phyloP scores from a whole-genome alignment of 2,797 vertebrate species.

The Loriculus beryllinus region DNA sequence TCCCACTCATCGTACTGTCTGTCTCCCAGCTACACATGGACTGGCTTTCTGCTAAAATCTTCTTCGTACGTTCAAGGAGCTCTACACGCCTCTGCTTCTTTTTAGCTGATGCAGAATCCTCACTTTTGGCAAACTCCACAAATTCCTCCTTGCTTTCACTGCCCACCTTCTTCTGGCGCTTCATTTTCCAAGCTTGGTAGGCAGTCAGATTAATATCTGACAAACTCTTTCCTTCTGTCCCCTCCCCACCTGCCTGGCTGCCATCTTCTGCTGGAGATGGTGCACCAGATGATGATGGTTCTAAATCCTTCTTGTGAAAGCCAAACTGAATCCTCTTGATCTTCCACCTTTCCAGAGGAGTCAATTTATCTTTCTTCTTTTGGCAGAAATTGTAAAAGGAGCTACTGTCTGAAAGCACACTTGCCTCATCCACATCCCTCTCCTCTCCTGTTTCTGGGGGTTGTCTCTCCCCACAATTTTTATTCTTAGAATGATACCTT shows the following conservation, averaged over 20 bases:
- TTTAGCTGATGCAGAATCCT: constrained; percentile 80
- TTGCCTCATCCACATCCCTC: constrained; percentile 81
- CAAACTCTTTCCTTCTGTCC: constrained; percentile 60
- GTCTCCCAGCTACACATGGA: constrained; percentile 87
- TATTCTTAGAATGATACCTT: constrained; percentile 65
- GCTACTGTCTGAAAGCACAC: constrained; percentile 85
- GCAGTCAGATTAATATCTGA: constrained; percentile 86
- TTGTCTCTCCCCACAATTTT: constrained; percentile 38
- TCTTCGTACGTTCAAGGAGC: constrained; percentile 87
- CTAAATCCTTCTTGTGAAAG: constrained; percentile 90
- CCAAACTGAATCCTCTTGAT: constrained; percentile 96
- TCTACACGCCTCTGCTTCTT: constrained; percentile 88
- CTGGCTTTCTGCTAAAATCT: constrained; percentile 90
- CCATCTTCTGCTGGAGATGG: constrained; percentile 70
- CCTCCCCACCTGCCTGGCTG: constrained; percentile 6
- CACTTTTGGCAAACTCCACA: constrained; percentile 82
- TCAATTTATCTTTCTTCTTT: constrained; percentile 90
- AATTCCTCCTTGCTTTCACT: constrained; percentile 86
- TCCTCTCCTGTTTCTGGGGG: constrained; percentile 32
- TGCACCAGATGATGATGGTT: constrained; percentile 63
- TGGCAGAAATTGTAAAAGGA: constrained; percentile 95
- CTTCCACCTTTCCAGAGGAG: constrained; percentile 91
- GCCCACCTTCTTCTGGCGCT: constrained; percentile 86
- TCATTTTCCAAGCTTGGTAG: constrained; percentile 93
- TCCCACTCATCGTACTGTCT: constrained; percentile 78